Base-by-base conservation (phyloP, 2,113 vertebrate genomes). In the Gadus chalcogrammus region DNA sequence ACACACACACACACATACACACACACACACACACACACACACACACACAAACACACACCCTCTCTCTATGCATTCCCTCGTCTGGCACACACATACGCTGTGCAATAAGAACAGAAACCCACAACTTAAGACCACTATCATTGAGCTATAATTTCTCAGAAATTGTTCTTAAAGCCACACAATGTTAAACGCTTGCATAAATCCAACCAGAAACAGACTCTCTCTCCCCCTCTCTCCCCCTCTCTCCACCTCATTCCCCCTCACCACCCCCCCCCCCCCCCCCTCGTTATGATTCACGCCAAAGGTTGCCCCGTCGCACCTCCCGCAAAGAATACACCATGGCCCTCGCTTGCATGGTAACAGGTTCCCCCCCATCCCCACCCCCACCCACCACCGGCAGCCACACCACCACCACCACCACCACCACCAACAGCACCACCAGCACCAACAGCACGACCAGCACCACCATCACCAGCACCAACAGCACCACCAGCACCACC, bases 121-220 rank as follows among this genome's bases (percentile, higher is more conserved):
- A 86, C 88, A 90, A 88, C 81, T 88, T 85, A 85, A 83, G 87
- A 62, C 82, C 77, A 63, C 84, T 84, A 89, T 88, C 85, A 82
- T 77, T 80, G 79, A 86, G 83, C 84, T 84, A 84, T 90, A 85
- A 88, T 90, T 88, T 90, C 85, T 88, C 42, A 79, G 77, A 89
- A 90, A 92, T 88, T 88, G 86, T 89, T 89, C 80, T 85, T 67
- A 84, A 90, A 87, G 82, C 90, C 86, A 86, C 88, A 88, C 82
- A 85, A 90, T 87, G 84, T 86, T 83, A 73, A 82, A 86, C 79
- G 84, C 83, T 89, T 89, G 83, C 87, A 82, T 90, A 88, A 89
- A 88, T 85, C 81, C 74, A 76, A 86, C 80, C 80, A 86, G 67
- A 88, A 88, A 84, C 88, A 90, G 84, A 81, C 77, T 77, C 70